Evolutionary conservation across 2,888 invertebrate genomes (phyloP).

Genomic region (Pediacus dermestoides): DNA sequence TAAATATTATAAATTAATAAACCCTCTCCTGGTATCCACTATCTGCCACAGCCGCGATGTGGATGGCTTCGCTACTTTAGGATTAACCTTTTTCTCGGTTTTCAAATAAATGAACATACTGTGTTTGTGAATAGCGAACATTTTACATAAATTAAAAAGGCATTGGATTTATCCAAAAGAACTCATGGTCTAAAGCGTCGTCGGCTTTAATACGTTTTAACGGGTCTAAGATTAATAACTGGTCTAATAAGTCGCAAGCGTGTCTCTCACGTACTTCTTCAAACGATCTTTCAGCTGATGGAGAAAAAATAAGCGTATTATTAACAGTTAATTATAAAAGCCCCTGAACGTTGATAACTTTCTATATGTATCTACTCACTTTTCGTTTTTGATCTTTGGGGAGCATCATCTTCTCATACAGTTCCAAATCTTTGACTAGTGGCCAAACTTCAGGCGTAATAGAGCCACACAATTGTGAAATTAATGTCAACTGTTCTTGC

Average conservation of each 20-base stretch:
- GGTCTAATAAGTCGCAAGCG: conserved; percentile 91
- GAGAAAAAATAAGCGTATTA: conserved; percentile 4
- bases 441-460: conserved; percentile 94
- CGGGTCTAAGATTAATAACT: conserved; percentile 87
- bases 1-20: too few relatives aligned
- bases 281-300: conserved; percentile 71
- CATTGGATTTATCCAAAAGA: conserved; percentile 98
- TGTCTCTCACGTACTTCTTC: conserved; percentile 87
- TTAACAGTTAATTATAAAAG: too few relatives aligned
- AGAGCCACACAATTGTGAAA: conserved; percentile 94
- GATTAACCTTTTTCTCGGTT: conserved; percentile 69
- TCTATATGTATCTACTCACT: conserved; percentile 48
- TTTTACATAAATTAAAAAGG: conserved; percentile 86
- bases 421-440: conserved; percentile 82
- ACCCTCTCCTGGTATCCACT: conserved; percentile 84
- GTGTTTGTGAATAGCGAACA: conserved; percentile 85
- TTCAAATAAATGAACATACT: conserved; percentile 95
- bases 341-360: too few relatives aligned
- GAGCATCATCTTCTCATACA: conserved; percentile 84
- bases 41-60: conserved; percentile 59
- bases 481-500: conserved; percentile 90
- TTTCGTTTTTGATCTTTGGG: conserved; percentile 83
- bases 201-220: conserved; percentile 84
- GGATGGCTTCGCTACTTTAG: conserved; percentile 55
- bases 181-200: conserved; percentile 92